Percentiles rank a stretch among this genome's conserved stretches.
These are phyloP conservation scores for Erythrocebus patas DNA, from an alignment of 2,113 vertebrate species.

Conservation along the genomic window DNA sequence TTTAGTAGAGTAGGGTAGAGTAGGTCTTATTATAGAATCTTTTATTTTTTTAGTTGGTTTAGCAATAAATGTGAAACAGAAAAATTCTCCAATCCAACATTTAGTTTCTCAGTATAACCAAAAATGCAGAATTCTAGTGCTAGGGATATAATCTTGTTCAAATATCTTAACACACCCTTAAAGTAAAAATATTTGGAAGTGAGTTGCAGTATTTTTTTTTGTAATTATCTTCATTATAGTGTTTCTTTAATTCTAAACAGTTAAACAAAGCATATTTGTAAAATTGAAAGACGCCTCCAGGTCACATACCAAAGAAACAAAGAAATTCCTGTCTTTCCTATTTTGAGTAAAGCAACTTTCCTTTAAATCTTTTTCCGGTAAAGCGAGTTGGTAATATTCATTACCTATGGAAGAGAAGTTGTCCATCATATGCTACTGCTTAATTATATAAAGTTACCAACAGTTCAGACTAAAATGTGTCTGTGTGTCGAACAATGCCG, in stretches of 20 bases:
- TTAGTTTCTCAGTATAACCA: background rate
- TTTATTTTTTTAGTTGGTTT: background rate
- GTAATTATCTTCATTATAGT: background rate
- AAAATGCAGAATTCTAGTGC: background rate
- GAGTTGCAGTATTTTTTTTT: background rate
- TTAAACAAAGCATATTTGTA: conserved; percentile 14
- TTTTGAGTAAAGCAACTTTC: background rate
- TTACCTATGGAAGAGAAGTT: background rate
- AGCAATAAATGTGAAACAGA: background rate
- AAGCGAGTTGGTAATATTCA: background rate
- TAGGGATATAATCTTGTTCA: background rate
- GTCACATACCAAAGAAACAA: background rate
- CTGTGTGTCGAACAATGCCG: background rate
- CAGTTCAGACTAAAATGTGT: background rate
- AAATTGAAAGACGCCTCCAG: background rate
- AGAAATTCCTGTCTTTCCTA: background rate
- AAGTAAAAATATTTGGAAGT: conserved; percentile 1
- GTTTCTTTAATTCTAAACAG: background rate
- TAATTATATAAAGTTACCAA: background rate
- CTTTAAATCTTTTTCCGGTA: background rate
- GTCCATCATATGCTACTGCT: background rate
- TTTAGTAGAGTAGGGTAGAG: background rate
- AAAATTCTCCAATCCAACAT: background rate
- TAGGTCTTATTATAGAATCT: background rate
- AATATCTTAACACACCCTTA: background rate